Evolutionary conservation across 2,888 invertebrate species (phyloP).

Genomic region (Ectemnius continuus): DNA sequence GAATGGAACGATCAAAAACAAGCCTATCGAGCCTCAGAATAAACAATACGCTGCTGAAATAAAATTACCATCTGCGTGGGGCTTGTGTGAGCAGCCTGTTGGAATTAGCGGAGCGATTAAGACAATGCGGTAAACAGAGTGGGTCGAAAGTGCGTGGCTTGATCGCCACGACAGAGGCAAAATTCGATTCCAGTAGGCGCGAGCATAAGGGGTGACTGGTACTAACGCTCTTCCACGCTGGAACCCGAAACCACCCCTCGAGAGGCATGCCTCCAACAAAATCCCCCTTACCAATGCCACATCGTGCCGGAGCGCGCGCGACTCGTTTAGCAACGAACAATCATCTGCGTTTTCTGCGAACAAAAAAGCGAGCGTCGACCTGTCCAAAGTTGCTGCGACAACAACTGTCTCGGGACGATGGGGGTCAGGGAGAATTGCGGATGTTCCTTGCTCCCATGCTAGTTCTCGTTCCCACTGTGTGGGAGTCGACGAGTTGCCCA

Average conservation of each 20-base stretch:
- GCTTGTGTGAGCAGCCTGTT: conserved; percentile 1
- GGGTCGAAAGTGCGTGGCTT: conserved; percentile 3
- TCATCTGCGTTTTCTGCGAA: conserved; percentile 53
- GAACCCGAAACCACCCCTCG: conserved; percentile 50
- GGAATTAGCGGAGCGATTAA: conserved; percentile 45
- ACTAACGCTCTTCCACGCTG: conserved; percentile 48
- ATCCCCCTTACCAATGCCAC: conserved; percentile 40
- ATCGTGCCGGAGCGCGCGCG: conserved; percentile 36
- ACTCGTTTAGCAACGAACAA: conserved; percentile 58
- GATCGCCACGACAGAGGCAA: conserved; percentile 24
- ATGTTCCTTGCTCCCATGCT: conserved; percentile 34
- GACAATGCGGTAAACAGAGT: conserved; percentile 32
- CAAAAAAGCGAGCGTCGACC: conserved; percentile 61
- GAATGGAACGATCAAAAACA: not conserved
- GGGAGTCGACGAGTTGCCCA: too few relatives aligned
- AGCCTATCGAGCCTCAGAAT: not conserved
- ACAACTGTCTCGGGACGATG: conserved; percentile 60
- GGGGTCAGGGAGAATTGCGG: conserved; percentile 49
- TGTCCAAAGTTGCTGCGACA: conserved; percentile 61
- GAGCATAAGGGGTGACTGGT: conserved; percentile 33
- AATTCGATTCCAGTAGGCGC: conserved; percentile 56
- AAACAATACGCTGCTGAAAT: conserved; percentile 27
- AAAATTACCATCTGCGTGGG: conserved; percentile 45
- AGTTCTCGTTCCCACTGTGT: conserved; percentile 5
- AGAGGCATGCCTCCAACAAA: conserved; percentile 16